Evolutionary conservation across 2,888 invertebrate genomes (phyloP).

Genomic region (Drosophila phalerata): DNA sequence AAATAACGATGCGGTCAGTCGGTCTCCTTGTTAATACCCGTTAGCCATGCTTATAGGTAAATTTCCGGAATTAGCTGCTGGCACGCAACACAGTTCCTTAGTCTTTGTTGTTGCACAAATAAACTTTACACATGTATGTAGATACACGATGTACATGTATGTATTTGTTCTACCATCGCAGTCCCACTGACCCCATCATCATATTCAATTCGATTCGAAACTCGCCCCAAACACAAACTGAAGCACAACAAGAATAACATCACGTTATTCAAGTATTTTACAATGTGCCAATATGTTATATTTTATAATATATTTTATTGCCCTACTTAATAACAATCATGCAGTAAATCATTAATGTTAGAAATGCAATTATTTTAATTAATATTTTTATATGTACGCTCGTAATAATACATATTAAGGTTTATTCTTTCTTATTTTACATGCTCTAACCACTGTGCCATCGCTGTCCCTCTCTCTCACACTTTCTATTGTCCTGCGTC

Average conservation of each 20-base stretch:
- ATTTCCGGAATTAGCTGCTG: conserved; percentile 69
- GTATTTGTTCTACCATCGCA: conserved; percentile 13
- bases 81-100: conserved; percentile 61
- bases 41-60: conserved; percentile 60
- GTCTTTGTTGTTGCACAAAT: conserved; percentile 37
- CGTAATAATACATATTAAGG: neutral
- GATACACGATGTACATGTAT: conserved; percentile 10
- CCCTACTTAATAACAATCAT: neutral
- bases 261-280: conserved; percentile 6
- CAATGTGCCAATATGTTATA: conserved; percentile 35
- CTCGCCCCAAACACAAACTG: neutral
- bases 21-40: conserved; percentile 47
- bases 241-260: conserved; percentile 27
- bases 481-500: conserved; percentile 43
- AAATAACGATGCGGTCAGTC: conserved; percentile 35
- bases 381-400: neutral
- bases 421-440: neutral
- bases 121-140: conserved; percentile 12
- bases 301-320: neutral
- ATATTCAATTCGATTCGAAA: conserved; percentile 16
- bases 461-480: conserved; percentile 4
- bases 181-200: conserved; percentile 60
- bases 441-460: conserved; percentile 39
- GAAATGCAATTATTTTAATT: conserved; percentile 1
- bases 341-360: neutral